Percentiles rank a stretch among this genome's conserved stretches.
Evolutionary conservation across 2,113 vertebrate species (phyloP).

Genomic region (Tachycineta bicolor): DNA sequence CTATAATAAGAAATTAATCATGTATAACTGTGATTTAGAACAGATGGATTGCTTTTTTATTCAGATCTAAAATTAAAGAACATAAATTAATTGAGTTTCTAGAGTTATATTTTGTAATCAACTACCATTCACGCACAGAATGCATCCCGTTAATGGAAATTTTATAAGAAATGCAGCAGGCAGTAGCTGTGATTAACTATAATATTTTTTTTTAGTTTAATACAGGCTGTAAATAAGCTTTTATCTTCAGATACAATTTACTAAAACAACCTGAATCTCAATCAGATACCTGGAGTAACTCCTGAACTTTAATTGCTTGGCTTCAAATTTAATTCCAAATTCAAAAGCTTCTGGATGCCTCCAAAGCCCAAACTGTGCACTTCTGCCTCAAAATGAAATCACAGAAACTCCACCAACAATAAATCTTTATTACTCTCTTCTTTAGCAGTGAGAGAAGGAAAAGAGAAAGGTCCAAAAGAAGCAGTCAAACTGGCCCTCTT

Average conservation of each 20-base stretch:
- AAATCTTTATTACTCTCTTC: not conserved
- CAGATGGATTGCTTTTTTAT: not conserved
- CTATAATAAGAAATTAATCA: not conserved
- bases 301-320: not conserved
- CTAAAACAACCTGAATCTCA: not conserved
- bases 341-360: not conserved
- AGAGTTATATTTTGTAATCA: not conserved
- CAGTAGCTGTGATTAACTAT: not conserved
- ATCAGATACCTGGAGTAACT: not conserved
- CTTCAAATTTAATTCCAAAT: not conserved
- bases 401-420: not conserved
- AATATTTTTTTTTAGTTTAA: not conserved
- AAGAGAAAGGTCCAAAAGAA: not conserved
- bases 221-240: not conserved
- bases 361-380: not conserved
- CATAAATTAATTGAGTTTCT: not conserved
- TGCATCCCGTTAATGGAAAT: not conserved
- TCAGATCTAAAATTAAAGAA: slow-evolving; percentile 17
- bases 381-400: not conserved
- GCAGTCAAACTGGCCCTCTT: not conserved
- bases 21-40: not conserved
- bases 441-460: not conserved
- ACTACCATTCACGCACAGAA: not conserved
- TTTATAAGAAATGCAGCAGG: not conserved
- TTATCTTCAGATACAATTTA: not conserved